These are phyloP conservation scores for Gastrophryne carolinensis DNA, from an alignment of 2,797 vertebrate genomes.

Conservation along the genomic window DNA sequence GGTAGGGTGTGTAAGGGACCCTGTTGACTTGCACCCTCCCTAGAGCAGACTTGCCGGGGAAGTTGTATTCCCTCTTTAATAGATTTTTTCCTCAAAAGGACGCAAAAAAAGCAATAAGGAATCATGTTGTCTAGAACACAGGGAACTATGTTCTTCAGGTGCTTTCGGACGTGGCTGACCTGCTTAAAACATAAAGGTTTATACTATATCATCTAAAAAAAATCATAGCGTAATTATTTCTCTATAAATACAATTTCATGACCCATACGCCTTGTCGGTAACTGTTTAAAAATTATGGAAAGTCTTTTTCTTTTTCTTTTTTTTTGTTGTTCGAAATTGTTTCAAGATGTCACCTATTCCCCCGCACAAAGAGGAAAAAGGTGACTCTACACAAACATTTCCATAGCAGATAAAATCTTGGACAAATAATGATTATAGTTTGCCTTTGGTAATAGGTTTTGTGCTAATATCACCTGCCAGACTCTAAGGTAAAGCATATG, in stretches of 20 bases:
- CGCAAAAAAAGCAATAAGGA: no score
- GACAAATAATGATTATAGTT: conserved; percentile 1
- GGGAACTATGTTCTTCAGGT: no score
- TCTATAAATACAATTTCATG: conserved; percentile 8
- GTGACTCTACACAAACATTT: neutral
- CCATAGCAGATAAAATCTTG: neutral
- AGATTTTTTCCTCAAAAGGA: no score
- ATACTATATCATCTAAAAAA: fast-evolving
- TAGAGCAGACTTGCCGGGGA: no score
- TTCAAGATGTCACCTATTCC: conserved; percentile 13
- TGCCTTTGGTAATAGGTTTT: conserved; percentile 31
- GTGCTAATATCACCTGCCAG: conserved; percentile 7
- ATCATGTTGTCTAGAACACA: no score
- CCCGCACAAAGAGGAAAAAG: conserved; percentile 15
- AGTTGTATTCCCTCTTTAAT: no score
- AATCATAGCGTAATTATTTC: neutral
- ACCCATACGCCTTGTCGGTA: neutral
- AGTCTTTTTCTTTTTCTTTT: conserved; percentile 6
- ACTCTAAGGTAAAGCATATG: conserved; percentile 34
- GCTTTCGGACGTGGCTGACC: no score
- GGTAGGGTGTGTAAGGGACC: no score
- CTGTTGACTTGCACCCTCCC: no score
- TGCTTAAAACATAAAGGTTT: neutral
- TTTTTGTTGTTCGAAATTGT: conserved; percentile 10
- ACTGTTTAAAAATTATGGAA: conserved; percentile 32